Conservation (phyloP, 1,140 invertebrate species). For the Dinothrombium tinctorium region DNA sequence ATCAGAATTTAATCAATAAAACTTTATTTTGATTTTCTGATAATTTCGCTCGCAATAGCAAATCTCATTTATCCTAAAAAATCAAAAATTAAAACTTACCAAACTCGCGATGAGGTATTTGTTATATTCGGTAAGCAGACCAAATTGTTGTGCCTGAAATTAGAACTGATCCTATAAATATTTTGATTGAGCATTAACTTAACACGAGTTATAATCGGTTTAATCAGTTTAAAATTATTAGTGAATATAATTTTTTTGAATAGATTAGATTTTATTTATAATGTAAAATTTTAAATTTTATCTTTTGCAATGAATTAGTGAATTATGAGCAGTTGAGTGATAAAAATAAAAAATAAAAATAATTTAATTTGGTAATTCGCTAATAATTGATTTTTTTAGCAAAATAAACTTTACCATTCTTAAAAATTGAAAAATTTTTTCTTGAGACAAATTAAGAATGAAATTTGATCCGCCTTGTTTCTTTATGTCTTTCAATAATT, state of each 20-base stretch:
- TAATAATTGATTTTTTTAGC: neutral
- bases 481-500: neutral
- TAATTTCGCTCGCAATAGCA: neutral
- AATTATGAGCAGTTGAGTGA: neutral
- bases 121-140: slow-evolving; percentile 46
- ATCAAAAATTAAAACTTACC: slow-evolving; percentile 4
- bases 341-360: neutral
- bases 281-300: slow-evolving; percentile 19
- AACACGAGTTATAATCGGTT: no score
- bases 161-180: no score
- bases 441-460: neutral
- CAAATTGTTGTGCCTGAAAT: slow-evolving; percentile 63
- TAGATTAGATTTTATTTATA: no score
- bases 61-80: neutral
- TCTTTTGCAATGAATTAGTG: neutral
- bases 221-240: no score
- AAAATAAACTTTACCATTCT: neutral
- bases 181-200: no score
- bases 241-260: no score
- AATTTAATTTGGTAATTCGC: neutral
- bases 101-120: slow-evolving; percentile 41
- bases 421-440: neutral
- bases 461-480: neutral
- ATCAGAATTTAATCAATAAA: neutral
- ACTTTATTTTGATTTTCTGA: neutral